Conservation (phyloP, 2,888 invertebrate genomes). For the Hemicrepidius hirtus region DNA sequence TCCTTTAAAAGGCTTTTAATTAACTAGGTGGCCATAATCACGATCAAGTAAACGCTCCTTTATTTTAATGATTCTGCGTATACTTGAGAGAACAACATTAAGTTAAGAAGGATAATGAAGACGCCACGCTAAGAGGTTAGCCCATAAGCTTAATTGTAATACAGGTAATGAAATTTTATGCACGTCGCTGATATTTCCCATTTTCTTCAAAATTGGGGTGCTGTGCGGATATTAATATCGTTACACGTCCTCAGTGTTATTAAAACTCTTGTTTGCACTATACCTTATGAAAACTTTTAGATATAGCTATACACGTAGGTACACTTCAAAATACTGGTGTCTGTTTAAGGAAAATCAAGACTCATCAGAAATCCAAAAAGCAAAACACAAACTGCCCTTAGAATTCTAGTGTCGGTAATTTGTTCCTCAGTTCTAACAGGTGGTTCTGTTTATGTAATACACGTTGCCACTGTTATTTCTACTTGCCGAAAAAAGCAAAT, state of each 20-base stretch:
- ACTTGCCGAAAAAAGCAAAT: too few species aligned
- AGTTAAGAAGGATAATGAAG: slow-evolving; percentile 36
- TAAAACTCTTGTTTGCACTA: neutral
- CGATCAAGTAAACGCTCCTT: slow-evolving; percentile 60
- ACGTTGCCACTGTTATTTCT: too few species aligned
- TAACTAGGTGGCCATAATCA: slow-evolving; percentile 64
- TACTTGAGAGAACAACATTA: slow-evolving; percentile 28
- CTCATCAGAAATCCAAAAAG: too few species aligned
- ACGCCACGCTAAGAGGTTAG: slow-evolving; percentile 27
- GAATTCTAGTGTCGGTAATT: too few species aligned
- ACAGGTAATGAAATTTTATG: slow-evolving; percentile 34
- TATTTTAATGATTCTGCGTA: slow-evolving; percentile 67
- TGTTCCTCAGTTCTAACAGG: too few species aligned
- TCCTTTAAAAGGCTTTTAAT: slow-evolving; percentile 57
- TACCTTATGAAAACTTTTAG: too few species aligned
- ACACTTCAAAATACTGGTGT: too few species aligned
- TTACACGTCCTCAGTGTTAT: neutral
- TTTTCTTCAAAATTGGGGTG: neutral
- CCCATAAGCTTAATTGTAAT: slow-evolving; percentile 33
- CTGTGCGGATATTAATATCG: neutral
- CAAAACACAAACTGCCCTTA: too few species aligned
- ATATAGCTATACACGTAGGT: too few species aligned
- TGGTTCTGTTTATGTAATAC: too few species aligned
- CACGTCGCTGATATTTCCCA: slow-evolving; percentile 6
- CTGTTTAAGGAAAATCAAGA: too few species aligned